Conservation (phyloP, 1,140 invertebrate species). For the Trichomalopsis sarcophagae region DNA sequence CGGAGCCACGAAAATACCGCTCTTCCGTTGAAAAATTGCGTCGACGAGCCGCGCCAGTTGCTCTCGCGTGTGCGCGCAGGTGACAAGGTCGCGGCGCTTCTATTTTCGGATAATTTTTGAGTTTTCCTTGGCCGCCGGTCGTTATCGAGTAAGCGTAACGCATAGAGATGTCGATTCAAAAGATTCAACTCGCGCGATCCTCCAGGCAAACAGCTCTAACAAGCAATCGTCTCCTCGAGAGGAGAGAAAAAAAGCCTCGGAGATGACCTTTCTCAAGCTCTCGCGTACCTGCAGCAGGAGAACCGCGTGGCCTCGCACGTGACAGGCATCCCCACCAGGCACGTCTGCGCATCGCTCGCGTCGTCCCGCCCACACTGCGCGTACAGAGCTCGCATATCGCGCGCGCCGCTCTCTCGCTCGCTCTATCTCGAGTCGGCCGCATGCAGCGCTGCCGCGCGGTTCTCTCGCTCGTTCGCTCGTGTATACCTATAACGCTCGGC, state of each 20-base stretch:
- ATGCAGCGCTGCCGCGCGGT: constrained; percentile 30
- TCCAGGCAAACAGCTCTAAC: background rate
- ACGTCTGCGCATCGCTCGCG: constrained; percentile 45
- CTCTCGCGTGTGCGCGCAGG: background rate
- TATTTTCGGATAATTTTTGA: background rate
- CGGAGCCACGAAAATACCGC: constrained; percentile 4
- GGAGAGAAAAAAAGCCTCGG: background rate
- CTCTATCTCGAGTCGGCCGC: constrained; percentile 36
- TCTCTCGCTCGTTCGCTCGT: background rate
- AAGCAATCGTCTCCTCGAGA: constrained; percentile 30
- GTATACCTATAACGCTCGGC: too few species aligned
- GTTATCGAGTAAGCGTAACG: too few species aligned
- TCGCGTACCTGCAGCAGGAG: background rate
- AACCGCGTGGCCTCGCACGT: constrained; percentile 71
- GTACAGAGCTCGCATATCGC: background rate
- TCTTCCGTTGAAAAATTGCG: constrained; percentile 33
- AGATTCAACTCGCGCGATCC: too few species aligned
- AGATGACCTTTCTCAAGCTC: constrained; percentile 22
- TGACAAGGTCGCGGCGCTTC: background rate
- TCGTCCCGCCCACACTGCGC: constrained; percentile 60
- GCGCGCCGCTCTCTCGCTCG: background rate
- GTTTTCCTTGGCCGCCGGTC: too few species aligned
- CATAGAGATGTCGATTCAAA: too few species aligned
- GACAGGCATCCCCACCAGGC: constrained; percentile 60
- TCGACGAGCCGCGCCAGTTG: background rate